A percentile compares a stretch with the other conserved stretches of the same genome.
These are phyloP conservation scores for Centropyge bicolor DNA, from an alignment of 2,797 vertebrate species.

Conservation along the genomic window DNA sequence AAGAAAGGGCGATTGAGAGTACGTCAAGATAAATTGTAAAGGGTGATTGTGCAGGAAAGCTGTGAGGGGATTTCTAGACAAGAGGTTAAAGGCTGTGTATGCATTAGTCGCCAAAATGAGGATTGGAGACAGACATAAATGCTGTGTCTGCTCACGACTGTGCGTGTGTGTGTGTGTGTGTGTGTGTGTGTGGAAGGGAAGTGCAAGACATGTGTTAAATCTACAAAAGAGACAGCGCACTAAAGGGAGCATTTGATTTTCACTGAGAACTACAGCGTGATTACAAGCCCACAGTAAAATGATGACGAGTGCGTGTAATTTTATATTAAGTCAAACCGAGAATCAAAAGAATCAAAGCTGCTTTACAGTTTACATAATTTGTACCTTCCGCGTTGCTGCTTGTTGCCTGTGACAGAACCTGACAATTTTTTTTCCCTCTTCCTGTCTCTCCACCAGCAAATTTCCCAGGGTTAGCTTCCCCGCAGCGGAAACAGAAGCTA, in stretches of 20 bases:
- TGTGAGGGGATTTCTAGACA: conserved; percentile 56
- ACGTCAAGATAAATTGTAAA: conserved; percentile 59
- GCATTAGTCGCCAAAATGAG: conserved; percentile 37
- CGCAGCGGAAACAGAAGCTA: conserved; percentile 7
- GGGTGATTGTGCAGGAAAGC: conserved; percentile 61
- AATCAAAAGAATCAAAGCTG: conserved; percentile 37
- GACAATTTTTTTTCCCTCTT: conserved; percentile 17
- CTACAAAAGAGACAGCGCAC: not conserved
- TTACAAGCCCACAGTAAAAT: conserved; percentile 18
- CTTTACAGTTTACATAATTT: conserved; percentile 38
- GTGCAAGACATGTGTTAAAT: conserved; percentile 19
- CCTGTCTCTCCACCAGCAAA: conserved; percentile 4
- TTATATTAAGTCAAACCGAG: conserved; percentile 15
- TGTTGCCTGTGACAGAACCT: conserved; percentile 36
- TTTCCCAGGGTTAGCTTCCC: conserved; percentile 21
- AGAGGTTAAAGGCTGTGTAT: conserved; percentile 44
- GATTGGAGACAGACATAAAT: not conserved
- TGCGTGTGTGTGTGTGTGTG: not conserved
- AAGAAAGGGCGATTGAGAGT: conserved; percentile 66
- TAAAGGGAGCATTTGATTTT: conserved; percentile 21
- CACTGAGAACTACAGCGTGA: not conserved
- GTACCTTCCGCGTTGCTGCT: conserved; percentile 8
- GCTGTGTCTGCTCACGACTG: not conserved
- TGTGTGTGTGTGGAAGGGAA: not conserved
- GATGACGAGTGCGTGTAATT: not conserved